Evolutionary conservation across 2,888 invertebrate species (phyloP).

Genomic region (Lymantria monacha): DNA sequence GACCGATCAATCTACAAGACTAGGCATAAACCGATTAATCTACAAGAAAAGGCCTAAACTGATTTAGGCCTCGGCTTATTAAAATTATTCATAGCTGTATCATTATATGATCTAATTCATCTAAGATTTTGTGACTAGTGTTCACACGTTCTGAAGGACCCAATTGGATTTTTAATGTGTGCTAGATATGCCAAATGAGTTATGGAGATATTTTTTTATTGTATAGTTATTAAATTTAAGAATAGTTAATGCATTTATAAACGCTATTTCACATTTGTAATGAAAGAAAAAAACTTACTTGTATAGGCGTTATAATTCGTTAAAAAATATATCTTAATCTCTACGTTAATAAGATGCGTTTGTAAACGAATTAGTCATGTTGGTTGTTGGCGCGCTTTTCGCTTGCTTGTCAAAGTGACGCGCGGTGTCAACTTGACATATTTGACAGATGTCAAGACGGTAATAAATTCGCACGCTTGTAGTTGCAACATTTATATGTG

Average conservation of each 20-base stretch:
- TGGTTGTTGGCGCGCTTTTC: not conserved
- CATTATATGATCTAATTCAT: not conserved
- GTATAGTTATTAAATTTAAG: constrained; percentile 29
- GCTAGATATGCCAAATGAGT: constrained; percentile 42
- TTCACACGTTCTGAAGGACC: constrained; percentile 3
- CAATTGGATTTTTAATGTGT: constrained; percentile 16
- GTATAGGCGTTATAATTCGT: not conserved
- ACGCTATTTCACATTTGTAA: constrained; percentile 16
- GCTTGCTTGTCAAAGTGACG: not conserved
- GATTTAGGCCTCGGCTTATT: too few species aligned
- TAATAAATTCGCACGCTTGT: not conserved
- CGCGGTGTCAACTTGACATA: not conserved
- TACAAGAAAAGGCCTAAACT: too few species aligned
- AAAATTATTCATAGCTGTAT: too few species aligned
- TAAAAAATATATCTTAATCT: not conserved
- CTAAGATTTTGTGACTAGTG: constrained; percentile 17
- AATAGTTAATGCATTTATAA: constrained; percentile 27
- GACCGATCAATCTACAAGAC: too few species aligned
- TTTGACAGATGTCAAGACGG: not conserved
- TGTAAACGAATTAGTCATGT: not conserved
- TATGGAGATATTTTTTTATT: constrained; percentile 38
- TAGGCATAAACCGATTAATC: too few species aligned
- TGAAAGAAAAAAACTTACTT: not conserved
- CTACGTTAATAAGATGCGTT: not conserved
- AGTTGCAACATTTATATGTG: too few species aligned